A percentile compares a stretch with the other conserved stretches of the same genome.
Conservation (phyloP, 2,113 vertebrate genomes). For the Elanus axillaris region DNA sequence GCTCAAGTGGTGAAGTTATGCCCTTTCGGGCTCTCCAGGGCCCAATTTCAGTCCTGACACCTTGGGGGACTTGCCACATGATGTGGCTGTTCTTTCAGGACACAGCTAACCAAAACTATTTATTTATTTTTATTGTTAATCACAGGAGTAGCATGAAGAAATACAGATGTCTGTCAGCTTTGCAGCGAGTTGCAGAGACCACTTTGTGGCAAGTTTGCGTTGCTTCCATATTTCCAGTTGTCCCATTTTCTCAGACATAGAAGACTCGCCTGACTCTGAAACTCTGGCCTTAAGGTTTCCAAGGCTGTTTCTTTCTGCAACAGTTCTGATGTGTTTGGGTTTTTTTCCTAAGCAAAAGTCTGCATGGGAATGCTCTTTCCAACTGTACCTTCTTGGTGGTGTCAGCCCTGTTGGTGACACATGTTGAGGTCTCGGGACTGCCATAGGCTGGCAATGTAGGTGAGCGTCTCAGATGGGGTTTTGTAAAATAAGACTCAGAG, state of each 20-base stretch:
- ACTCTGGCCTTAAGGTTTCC: neutral
- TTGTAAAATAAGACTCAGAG: neutral
- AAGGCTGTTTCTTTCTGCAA: neutral
- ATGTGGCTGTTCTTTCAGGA: neutral
- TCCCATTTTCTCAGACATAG: neutral
- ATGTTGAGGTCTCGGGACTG: neutral
- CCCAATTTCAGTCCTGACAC: neutral
- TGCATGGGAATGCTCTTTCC: neutral
- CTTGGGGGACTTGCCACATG: neutral
- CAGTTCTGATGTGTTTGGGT: neutral
- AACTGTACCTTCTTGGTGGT: neutral
- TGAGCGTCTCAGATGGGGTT: neutral
- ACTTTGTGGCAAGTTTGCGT: neutral
- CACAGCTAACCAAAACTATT: neutral
- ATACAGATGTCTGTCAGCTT: neutral
- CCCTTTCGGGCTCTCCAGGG: neutral
- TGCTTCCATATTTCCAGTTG: neutral
- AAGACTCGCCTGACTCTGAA: neutral
- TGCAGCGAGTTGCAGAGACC: neutral
- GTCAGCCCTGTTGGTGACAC: neutral
- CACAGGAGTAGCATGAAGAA: neutral
- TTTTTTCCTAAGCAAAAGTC: neutral
- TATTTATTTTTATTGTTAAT: neutral
- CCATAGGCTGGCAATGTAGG: neutral
- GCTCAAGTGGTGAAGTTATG: neutral